Evolutionary conservation across 1,140 invertebrate genomes (phyloP), one percentile per base, ranked within the genome.

Genomic region (Drosophila kepulauana): DNA sequence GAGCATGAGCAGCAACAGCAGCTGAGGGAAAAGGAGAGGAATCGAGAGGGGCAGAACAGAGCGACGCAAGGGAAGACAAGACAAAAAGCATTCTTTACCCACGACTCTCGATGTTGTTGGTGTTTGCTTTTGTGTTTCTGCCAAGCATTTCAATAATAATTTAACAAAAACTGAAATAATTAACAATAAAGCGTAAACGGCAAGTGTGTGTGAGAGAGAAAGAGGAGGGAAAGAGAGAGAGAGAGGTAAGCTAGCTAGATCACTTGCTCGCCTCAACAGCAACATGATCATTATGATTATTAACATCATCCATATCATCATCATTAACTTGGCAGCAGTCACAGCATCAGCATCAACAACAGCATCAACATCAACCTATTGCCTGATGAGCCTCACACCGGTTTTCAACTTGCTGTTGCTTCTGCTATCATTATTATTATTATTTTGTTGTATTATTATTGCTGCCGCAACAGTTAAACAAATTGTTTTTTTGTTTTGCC

Each of bases 151-250:
- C 63, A 89, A 88, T 89, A 74, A 78, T 78, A 76, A 85, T 88
- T 81, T 79, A 89, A 81, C 85, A 88, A 87, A 80, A 89, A 84
- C 78, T 79, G 67, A 89, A 89, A 89, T 89, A 88, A 89, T 89
- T 89, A 88, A 85, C 84, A 88, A 88, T 61, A 72, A 73, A 75
- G 75, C 78, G 79, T 75, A 57, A 65, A 67, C 71, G 49, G 10
- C 10, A 28, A 33, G 41, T 7, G 41, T 20, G 48, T 61, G 28
- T 13, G 46, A 48, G 41, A 1, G 28, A 45, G 11, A n/a, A 3
- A 16, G 64, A 3, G 11, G 1, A 4, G 38, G 20, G 38, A 10
- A 10, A 5, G 4, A 51, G 46, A 46, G 13, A 35, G 10, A 2
- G 41, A 43, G 70, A 35, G 13, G 52, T 52, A 48, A 51, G 66